Evolutionary conservation across 37 sponge, comb jelly and placozoan species (phyloP), one percentile per base, ranked within the genome.

Genomic region (Bolinopsis microptera): DNA sequence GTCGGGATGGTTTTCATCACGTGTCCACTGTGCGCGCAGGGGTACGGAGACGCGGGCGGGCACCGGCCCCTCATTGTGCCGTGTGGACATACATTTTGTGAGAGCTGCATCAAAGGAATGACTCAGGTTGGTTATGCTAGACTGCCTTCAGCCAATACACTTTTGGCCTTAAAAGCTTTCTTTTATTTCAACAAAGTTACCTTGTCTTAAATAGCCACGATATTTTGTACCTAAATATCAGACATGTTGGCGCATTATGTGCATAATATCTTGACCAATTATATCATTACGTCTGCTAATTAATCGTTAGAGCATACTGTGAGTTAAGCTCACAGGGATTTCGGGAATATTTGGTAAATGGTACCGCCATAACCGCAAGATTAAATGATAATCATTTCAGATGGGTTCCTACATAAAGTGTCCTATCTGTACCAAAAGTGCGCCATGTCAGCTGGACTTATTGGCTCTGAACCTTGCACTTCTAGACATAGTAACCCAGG

Each of bases 351-450:
- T n/a, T n/a, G n/a, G n/a, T n/a, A n/a, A n/a, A n/a, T n/a, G n/a
- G n/a, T n/a, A n/a, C n/a, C n/a, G n/a, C n/a, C n/a, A n/a, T n/a
- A n/a, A n/a, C n/a, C n/a, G n/a, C n/a, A n/a, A n/a, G n/a, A n/a
- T n/a, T n/a, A n/a, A n/a, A n/a, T n/a, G 9, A 48, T 13, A 48
- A 70, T 24, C 25, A 86, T 40, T 38, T 24, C 90, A 86, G 61
- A 39, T 86, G 41, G 90, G 90, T 0, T 86, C 90, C 3, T 86
- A 28, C 90, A 86, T 86, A 2, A 86, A 86, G 61, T 86, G 90
- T 86, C 90, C 90, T 26, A 86, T 86, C 26, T 86, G 90, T 86
- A 86, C 90, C 3, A 86, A 86, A 38, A 86, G 61, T 86, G 61
- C 90, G 0, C 90, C 90, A 0, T 86, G 61, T 26, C 61, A 86